Evolutionary conservation across 2,797 vertebrate species (phyloP).

Genomic region (Gallirallus australis): DNA sequence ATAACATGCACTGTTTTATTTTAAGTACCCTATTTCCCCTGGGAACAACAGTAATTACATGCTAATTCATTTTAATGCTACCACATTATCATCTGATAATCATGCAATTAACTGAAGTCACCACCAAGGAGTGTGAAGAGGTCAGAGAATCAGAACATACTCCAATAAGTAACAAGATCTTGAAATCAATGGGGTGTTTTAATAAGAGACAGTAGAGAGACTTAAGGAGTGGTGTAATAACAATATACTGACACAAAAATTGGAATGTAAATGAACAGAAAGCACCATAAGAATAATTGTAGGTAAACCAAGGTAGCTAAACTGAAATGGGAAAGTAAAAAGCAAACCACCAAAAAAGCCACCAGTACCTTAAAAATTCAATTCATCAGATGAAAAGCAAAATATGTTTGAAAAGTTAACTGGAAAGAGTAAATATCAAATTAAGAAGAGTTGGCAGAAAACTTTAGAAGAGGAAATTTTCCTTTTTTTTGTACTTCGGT

Average conservation of each 20-base stretch:
- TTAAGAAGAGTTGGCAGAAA: not conserved
- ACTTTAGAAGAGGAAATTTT: not conserved
- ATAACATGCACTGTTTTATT: conserved; percentile 47
- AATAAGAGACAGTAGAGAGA: conserved; percentile 2
- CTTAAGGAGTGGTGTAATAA: not conserved
- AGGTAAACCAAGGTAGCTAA: not conserved
- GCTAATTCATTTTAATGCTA: conserved; percentile 68
- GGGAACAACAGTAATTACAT: conserved; percentile 59
- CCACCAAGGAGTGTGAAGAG: conserved; percentile 33
- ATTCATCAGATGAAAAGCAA: not conserved
- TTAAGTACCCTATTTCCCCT: conserved; percentile 23
- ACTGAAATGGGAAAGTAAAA: not conserved
- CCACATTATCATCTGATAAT: conserved; percentile 59
- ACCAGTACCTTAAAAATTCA: not conserved
- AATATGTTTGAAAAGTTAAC: not conserved
- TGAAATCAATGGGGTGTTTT: conserved; percentile 47
- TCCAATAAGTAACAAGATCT: conserved; percentile 2
- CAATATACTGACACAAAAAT: not conserved
- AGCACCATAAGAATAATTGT: not conserved
- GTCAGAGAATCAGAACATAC: conserved; percentile 48
- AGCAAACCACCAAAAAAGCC: rapidly evolving
- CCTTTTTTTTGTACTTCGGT: not conserved
- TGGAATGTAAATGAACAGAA: not conserved
- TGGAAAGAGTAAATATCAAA: not conserved
- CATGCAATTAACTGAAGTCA: conserved; percentile 66